Evolutionary conservation across 2,888 invertebrate genomes (phyloP).

Genomic region (Drosophila mimetica): DNA sequence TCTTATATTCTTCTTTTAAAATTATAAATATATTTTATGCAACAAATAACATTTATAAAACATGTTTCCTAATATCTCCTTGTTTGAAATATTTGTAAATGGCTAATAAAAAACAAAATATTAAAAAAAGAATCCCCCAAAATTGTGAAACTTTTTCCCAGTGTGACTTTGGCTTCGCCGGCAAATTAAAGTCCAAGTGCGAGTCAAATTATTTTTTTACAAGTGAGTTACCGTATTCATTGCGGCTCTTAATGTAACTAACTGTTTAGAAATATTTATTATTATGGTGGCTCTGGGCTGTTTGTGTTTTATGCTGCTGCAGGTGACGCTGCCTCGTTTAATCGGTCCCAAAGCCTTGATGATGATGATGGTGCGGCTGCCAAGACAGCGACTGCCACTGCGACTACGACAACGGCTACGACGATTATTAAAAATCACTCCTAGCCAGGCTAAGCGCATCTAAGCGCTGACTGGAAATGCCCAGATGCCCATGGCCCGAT

Average conservation of each 20-base stretch:
- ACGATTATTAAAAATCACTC: slow-evolving; percentile 74
- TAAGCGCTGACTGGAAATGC: slow-evolving; percentile 62
- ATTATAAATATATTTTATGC: too few species aligned
- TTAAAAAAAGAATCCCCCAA: too few species aligned
- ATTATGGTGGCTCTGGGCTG: slow-evolving; percentile 42
- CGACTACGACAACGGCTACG: not conserved
- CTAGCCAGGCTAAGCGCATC: slow-evolving; percentile 75
- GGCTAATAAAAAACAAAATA: too few species aligned
- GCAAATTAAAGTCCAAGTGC: slow-evolving; percentile 83
- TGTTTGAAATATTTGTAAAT: too few species aligned
- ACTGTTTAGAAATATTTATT: slow-evolving; percentile 80
- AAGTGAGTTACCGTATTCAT: slow-evolving; percentile 81
- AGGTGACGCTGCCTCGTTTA: slow-evolving; percentile 68
- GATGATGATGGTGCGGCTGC: slow-evolving; percentile 30
- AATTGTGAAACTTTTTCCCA: not conserved
- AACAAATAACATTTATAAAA: too few species aligned
- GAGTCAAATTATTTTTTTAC: slow-evolving; percentile 81
- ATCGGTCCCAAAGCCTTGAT: slow-evolving; percentile 51
- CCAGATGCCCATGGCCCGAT: slow-evolving; percentile 45
- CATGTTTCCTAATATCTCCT: too few species aligned
- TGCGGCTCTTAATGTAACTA: slow-evolving; percentile 81
- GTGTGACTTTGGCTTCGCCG: slow-evolving; percentile 50
- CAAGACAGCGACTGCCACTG: not conserved
- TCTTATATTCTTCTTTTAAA: too few species aligned
- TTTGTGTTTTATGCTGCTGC: not conserved